Evolutionary conservation across 2,888 invertebrate species (phyloP).

Genomic region (Phorcus lineatus): DNA sequence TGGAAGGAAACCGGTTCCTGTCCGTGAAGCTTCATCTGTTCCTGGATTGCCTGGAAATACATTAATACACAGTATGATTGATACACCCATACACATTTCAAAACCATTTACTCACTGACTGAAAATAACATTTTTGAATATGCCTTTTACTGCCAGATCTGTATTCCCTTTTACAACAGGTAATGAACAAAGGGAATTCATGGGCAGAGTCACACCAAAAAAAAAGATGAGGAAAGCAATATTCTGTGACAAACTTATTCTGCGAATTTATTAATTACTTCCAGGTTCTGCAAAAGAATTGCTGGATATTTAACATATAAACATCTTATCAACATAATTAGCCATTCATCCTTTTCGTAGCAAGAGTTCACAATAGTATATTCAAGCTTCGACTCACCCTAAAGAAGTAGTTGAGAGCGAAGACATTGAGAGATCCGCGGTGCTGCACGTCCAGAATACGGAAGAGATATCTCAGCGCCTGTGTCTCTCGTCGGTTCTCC

Average conservation of each 20-base stretch:
- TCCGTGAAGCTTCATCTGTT: slow-evolving; percentile 90
- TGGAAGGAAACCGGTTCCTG: slow-evolving; percentile 94
- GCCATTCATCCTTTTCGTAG: no score
- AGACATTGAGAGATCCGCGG: slow-evolving; percentile 90
- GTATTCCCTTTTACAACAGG: no score
- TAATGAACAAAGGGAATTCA: no score
- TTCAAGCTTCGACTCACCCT: slow-evolving; percentile 78
- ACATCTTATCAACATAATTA: no score
- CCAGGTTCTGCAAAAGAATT: no score
- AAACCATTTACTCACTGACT: neutral
- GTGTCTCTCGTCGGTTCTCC: slow-evolving; percentile 93
- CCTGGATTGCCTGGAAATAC: slow-evolving; percentile 86
- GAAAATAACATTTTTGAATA: neutral
- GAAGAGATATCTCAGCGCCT: slow-evolving; percentile 93
- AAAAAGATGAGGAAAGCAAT: no score
- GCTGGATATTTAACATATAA: no score
- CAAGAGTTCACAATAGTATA: neutral
- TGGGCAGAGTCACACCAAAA: no score
- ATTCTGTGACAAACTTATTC: no score
- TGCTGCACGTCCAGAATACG: slow-evolving; percentile 92
- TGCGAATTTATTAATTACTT: no score
- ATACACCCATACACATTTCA: neutral
- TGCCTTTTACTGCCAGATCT: neutral
- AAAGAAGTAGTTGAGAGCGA: slow-evolving; percentile 94
- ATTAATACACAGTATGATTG: neutral